Base-by-base conservation (phyloP, 37 sponge, comb jelly and placozoan species). In the Trichoplax adhaerens region DNA sequence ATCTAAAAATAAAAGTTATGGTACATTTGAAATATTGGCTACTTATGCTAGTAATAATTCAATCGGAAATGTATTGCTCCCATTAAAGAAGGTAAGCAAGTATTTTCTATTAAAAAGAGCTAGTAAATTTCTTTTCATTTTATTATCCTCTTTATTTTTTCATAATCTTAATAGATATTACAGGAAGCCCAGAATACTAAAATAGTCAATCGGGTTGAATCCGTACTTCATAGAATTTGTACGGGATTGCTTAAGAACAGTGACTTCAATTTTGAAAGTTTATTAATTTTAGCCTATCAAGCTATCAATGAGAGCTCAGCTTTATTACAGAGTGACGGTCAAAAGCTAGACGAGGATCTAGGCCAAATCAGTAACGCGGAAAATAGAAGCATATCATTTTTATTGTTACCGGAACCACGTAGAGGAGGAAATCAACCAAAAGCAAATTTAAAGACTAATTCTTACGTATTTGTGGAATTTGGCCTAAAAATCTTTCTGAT, bases 401-500 rank as follows among this genome's bases (percentile, higher is more conserved):
- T 29, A 29, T 62, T 86, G 53, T 84, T 79, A 1, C 65, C 84
- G 52, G 73, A 54, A 50, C 88, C 91, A 1, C 53, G 46, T 1
- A 51, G 78, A 53, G 62, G 76, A 52, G 81, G 88, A 0, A 76
- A 75, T 50, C 74, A 74, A 49, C 82, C 88, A 48, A 70, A 59
- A 51, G 55, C 78, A 0, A 78, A 71, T 57, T 48, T 76, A 3
- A 77, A 77, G 1, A 69, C 59, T 57, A 29, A 29, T 29, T 72
- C 76, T 6, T 77, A 78, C 65, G 57, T 90, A 50, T 69, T 83
- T 71, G 76, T 87, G 10, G 77, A 83, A 58, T 90, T 90, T 80
- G 91, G 81, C 6, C 75, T 90, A 0, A 87, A 90, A 65, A 84
- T 88, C 50, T 48, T 84, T 0, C 75, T 70, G 4, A 57, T 64